Base-by-base conservation (phyloP, 2,888 invertebrate genomes). In the Elysia crispata region DNA sequence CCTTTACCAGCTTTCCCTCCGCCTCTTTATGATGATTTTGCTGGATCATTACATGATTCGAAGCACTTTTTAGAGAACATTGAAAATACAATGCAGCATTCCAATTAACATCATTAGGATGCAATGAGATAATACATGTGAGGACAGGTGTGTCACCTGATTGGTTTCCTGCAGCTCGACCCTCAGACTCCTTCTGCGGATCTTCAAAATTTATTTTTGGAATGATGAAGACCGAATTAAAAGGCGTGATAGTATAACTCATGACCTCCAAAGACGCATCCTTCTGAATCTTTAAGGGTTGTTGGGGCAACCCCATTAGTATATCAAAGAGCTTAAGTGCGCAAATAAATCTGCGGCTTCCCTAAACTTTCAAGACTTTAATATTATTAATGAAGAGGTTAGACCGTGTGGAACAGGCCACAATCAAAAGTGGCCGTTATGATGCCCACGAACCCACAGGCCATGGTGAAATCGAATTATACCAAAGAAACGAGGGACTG, bases 281-380 rank as follows among this genome's bases (percentile, higher is more conserved):
- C 20, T 66, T 25, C 30, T 28, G 6, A 18, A 25, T 6, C 3
- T 66, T 6, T 25, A 66, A 15, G 67, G 5, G 5, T 18, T 23
- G 8, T 30, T 66, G 25, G 6, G 25, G 3, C 1, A 18, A 18
- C 67, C 6, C 30, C 20, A 66, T 15, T 8, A 23, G 67, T 66
- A 66, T 66, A 25, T 23, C 31, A 18, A 20, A 23, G 25, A 66
- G 6, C 8, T 66, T 3, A 66, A 23, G 30, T 25, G 18, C 8
- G 67, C 67, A 13, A 15, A 66, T 66, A 25, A 66, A 66, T 66
- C 25, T 66, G 67, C 67, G 15, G 41, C 41, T 41, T 28, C 18
- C 8, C 18, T 3, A 6, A 5, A 28, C 15, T 23, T 66, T 18
- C 23, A 25, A 23, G 20, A n/a, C 15, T 66, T 23, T 30, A 6